Evolutionary conservation across 2,113 vertebrate species (phyloP).

Genomic region (Lophochroa leadbeateri): DNA sequence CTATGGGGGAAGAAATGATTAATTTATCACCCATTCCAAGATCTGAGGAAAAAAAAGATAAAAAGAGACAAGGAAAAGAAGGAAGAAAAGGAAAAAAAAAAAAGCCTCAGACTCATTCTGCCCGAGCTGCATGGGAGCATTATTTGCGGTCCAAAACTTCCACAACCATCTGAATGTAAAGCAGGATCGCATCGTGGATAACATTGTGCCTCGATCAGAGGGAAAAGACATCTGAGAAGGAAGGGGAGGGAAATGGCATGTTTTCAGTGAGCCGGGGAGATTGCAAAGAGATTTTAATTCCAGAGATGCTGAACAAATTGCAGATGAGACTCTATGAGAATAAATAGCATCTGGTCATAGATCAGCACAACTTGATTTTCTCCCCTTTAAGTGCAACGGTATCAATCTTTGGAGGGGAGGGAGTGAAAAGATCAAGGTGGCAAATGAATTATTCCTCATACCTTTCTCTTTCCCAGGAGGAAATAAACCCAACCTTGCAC

Average conservation of each 20-base stretch:
- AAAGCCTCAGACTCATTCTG: not conserved
- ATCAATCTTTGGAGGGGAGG: not conserved
- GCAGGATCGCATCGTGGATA: not conserved
- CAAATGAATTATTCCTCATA: not conserved
- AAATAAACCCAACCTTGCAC: not conserved
- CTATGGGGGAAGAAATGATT: constrained; percentile 1
- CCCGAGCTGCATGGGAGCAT: not conserved
- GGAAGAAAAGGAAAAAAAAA: not conserved
- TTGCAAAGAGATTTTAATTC: constrained; percentile 43
- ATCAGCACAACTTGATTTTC: constrained; percentile 29
- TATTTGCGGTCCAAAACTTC: constrained; percentile 52
- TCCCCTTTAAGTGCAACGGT: not conserved
- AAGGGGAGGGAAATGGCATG: not conserved
- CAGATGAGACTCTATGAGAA: not conserved
- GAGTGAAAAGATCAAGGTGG: not conserved
- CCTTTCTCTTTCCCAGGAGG: not conserved
- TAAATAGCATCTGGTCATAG: constrained; percentile 7
- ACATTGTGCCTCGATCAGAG: not conserved
- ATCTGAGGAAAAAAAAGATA: constrained; percentile 6
- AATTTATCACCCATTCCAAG: constrained; percentile 43
- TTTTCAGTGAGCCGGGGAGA: not conserved
- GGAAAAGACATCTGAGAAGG: not conserved
- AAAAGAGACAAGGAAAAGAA: not conserved
- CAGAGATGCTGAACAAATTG: constrained; percentile 10
- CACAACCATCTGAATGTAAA: constrained; percentile 49